Percentiles rank a stretch among this genome's conserved stretches.
Conservation (phyloP, 1,140 invertebrate genomes). For the Danaus melanippus region DNA sequence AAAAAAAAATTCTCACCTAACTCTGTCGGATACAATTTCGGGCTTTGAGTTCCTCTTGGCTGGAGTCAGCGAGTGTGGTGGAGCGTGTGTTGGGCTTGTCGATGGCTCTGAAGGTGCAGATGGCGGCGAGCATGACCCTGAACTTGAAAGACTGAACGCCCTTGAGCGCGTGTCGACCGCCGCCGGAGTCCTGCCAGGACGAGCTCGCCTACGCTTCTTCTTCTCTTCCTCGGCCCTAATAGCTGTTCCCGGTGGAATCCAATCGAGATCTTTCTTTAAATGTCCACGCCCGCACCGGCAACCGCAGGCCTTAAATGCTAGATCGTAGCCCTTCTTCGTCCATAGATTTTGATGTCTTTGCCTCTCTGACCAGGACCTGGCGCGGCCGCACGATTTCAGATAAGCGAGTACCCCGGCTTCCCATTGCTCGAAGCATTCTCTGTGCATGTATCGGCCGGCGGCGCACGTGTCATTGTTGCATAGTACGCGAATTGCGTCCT, state of each 20-base stretch:
- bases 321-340: conserved; percentile 97
- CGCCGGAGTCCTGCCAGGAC: conserved; percentile 79
- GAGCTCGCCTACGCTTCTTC: conserved; percentile 74
- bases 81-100: conserved; percentile 70
- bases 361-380: conserved; percentile 93
- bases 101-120: conserved; percentile 62
- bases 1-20: conserved; percentile 75
- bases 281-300: conserved; percentile 92
- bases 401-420: conserved; percentile 90
- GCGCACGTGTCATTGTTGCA: conserved; percentile 96
- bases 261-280: conserved; percentile 94
- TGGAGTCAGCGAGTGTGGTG: conserved; percentile 61
- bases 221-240: conserved; percentile 82
- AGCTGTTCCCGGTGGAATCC: conserved; percentile 78
- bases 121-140: conserved; percentile 70
- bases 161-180: conserved; percentile 78
- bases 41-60: conserved; percentile 83
- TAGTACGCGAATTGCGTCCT: conserved; percentile 87
- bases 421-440: conserved; percentile 95
- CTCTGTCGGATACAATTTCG: conserved; percentile 85
- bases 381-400: conserved; percentile 90
- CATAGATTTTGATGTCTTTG: conserved; percentile 95
- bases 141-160: conserved; percentile 79
- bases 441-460: conserved; percentile 93
- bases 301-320: conserved; percentile 91